Evolutionary conservation across 2,113 vertebrate genomes (phyloP).

Genomic region (Gila orcuttii): DNA sequence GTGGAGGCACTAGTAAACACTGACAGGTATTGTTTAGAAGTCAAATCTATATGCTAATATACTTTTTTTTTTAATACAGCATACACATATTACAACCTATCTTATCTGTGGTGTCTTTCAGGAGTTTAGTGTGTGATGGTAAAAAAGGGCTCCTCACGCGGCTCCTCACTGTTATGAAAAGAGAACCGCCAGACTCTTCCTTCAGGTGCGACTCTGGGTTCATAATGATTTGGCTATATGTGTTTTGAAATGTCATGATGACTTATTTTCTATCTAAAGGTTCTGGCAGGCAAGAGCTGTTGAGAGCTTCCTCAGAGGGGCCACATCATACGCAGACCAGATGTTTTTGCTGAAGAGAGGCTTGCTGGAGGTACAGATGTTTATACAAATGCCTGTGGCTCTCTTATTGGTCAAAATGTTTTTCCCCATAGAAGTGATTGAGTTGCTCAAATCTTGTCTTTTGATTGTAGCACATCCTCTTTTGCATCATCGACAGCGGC

Average conservation of each 20-base stretch:
- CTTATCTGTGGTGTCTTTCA: conserved; percentile 55
- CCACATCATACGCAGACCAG: conserved; percentile 98
- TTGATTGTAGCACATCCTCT: conserved; percentile 88
- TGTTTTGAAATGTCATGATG: not conserved
- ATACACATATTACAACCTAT: not conserved
- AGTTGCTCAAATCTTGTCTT: not conserved
- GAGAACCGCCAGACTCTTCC: conserved; percentile 94
- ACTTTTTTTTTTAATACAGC: not conserved
- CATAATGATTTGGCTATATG: not conserved
- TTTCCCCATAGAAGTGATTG: not conserved
- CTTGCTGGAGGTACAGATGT: conserved; percentile 87
- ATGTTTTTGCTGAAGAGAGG: conserved; percentile 98
- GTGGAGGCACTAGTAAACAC: conserved; percentile 97
- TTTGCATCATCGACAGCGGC: conserved; percentile 98
- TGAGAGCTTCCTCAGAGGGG: conserved; percentile 96
- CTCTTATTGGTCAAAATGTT: not conserved
- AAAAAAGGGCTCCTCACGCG: conserved; percentile 95
- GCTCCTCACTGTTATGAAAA: conserved; percentile 96
- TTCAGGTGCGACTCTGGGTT: conserved; percentile 82
- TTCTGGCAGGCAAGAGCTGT: conserved; percentile 99
- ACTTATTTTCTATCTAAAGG: conserved; percentile 66
- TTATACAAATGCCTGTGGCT: not conserved
- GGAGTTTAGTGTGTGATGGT: conserved; percentile 94
- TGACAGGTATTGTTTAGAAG: conserved; percentile 79
- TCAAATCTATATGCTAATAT: not conserved